Conservation (phyloP, 2,113 vertebrate species). For the Rana temporaria region DNA sequence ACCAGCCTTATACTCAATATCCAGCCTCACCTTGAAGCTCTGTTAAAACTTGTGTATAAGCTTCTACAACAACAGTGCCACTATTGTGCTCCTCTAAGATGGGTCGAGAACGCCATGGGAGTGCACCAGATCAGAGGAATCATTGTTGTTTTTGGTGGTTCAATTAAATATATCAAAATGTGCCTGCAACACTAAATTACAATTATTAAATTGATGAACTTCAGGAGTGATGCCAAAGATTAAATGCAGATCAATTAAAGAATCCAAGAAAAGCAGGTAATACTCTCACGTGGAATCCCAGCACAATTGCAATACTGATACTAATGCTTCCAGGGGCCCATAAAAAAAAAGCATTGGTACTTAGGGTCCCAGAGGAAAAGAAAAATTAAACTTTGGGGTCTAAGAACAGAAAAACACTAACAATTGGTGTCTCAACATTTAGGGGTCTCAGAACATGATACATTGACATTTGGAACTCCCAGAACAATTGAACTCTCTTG, state of each 20-base stretch:
- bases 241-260: slow-evolving; percentile 4
- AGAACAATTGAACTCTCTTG: too few relatives aligned
- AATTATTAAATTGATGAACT: slow-evolving; percentile 11
- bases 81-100: slow-evolving; percentile 42
- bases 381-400: too few relatives aligned
- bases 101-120: slow-evolving; percentile 8
- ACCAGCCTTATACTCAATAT: slow-evolving; percentile 34
- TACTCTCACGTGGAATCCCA: too few relatives aligned
- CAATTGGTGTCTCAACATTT: too few relatives aligned
- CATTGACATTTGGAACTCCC: too few relatives aligned
- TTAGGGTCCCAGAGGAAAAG: too few relatives aligned
- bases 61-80: slow-evolving; percentile 29
- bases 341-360: too few relatives aligned
- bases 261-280: not conserved
- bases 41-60: slow-evolving; percentile 54
- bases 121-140: slow-evolving; percentile 34
- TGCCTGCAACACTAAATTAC: slow-evolving; percentile 21
- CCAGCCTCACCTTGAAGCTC: slow-evolving; percentile 29
- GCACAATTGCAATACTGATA: too few relatives aligned
- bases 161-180: slow-evolving; percentile 38
- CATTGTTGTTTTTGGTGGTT: slow-evolving; percentile 49
- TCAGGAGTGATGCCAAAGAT: not conserved
- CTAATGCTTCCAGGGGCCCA: too few relatives aligned
- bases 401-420: too few relatives aligned
- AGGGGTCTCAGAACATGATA: too few relatives aligned